phyloP scores from a whole-genome alignment of 2,888 invertebrate species.

The Dione vanillae region DNA sequence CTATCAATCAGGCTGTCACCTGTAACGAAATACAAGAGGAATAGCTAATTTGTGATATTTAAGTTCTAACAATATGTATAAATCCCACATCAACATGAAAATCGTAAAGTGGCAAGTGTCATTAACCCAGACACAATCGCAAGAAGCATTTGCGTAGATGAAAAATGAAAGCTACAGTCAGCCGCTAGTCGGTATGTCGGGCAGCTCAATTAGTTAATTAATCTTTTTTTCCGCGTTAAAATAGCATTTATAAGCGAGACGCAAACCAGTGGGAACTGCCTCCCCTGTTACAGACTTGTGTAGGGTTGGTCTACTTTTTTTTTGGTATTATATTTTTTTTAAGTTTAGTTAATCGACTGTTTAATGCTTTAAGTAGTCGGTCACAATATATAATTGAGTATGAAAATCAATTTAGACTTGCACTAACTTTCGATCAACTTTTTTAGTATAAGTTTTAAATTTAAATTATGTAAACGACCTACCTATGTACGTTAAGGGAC shows the following conservation, averaged over 20 bases:
- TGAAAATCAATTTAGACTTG: no score
- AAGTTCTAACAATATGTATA: conserved; percentile 10
- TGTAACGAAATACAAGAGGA: conserved; percentile 7
- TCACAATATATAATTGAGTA: no score
- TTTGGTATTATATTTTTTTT: background rate
- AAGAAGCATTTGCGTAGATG: conserved; percentile 45
- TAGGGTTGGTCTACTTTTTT: conserved; percentile 63
- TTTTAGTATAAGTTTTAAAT: no score
- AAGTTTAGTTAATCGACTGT: no score
- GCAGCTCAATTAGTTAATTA: conserved; percentile 83
- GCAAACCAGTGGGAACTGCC: conserved; percentile 76
- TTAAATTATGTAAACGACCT: no score
- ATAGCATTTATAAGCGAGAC: conserved; percentile 81
- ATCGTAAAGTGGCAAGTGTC: conserved; percentile 41
- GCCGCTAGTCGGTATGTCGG: conserved; percentile 54
- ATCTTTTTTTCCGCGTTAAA: conserved; percentile 83
- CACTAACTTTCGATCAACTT: no score
- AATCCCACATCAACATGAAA: conserved; percentile 32
- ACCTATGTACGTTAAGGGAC: no score
- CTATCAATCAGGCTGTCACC: conserved; percentile 15
- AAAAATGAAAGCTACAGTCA: conserved; percentile 42
- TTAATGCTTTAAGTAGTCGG: no score
- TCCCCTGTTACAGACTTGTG: conserved; percentile 57
- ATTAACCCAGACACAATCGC: conserved; percentile 45
- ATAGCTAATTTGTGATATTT: conserved; percentile 17